A percentile compares a stretch with the other conserved stretches of the same genome.
These are phyloP conservation scores for Halichoeres trimaculatus DNA, from an alignment of 2,113 vertebrate species.

Conservation along the genomic window DNA sequence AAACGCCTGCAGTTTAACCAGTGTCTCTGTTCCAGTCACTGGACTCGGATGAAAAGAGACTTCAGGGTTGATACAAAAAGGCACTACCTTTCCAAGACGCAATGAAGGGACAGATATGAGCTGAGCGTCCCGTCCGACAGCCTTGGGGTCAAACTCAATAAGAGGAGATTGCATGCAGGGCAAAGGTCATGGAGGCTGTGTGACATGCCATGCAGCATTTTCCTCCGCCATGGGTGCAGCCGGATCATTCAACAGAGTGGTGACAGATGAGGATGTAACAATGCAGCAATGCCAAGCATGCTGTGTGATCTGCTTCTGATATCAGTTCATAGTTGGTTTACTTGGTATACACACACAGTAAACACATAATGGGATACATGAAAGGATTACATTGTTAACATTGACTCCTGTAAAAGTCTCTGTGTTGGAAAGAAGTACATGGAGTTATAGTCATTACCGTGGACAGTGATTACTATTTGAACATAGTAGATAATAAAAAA, in stretches of 20 bases:
- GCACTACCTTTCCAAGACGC: conserved; percentile 76
- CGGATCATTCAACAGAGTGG: conserved; percentile 23
- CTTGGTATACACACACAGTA: conserved; percentile 28
- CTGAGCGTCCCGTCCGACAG: conserved; percentile 2
- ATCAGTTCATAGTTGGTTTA: conserved; percentile 31
- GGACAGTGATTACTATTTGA: conserved; percentile 85
- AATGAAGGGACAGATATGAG: conserved; percentile 17
- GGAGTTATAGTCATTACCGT: conserved; percentile 80
- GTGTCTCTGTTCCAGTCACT: conserved; percentile 34
- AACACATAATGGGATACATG: conserved; percentile 38
- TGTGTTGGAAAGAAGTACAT: conserved; percentile 86
- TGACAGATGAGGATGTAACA: conserved; percentile 33
- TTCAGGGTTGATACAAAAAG: conserved; percentile 64
- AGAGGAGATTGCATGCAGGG: conserved; percentile 61
- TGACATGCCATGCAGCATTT: conserved; percentile 63
- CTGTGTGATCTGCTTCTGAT: conserved; percentile 20
- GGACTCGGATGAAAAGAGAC: conserved; percentile 32
- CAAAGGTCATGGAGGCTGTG: conserved; percentile 47
- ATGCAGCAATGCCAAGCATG: conserved; percentile 33
- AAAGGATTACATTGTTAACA: conserved; percentile 38
- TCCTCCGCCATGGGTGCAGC: conserved; percentile 19
- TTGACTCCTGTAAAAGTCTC: conserved; percentile 69
- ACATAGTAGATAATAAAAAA: conserved; percentile 80
- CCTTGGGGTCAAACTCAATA: conserved; percentile 37
- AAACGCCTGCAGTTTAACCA: conserved; percentile 20